These are phyloP conservation scores for Trachymyrmex cornetzi DNA, from an alignment of 1,140 invertebrate species.

Conservation along the genomic window DNA sequence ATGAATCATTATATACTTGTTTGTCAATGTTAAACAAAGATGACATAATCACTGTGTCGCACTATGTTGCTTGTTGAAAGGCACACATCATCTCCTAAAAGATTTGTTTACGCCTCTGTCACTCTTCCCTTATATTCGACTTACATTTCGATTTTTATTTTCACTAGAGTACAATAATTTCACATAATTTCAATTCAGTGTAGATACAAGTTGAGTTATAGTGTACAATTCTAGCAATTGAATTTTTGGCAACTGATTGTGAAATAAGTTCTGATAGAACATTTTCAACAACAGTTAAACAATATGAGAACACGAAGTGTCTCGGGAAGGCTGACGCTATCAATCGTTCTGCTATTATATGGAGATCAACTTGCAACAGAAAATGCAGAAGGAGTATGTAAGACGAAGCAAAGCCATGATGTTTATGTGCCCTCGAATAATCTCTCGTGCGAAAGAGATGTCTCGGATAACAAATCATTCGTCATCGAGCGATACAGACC, in stretches of 20 bases:
- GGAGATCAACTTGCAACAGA: background rate
- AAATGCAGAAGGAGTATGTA: slow-evolving; percentile 15
- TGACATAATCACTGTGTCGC: too few species aligned
- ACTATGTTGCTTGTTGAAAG: too few species aligned
- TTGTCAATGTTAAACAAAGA: too few species aligned
- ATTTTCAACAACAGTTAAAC: background rate
- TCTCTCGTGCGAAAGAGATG: background rate
- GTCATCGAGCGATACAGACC: background rate
- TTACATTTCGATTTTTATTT: too few species aligned
- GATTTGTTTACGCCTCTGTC: too few species aligned
- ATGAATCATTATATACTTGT: too few species aligned
- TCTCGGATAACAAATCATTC: background rate
- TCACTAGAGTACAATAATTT: background rate
- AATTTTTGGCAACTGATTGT: background rate
- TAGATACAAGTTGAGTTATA: background rate
- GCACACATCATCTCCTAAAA: too few species aligned
- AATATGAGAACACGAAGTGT: background rate
- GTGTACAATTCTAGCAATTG: background rate
- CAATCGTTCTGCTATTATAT: slow-evolving; percentile 24
- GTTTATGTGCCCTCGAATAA: slow-evolving; percentile 28
- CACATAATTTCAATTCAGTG: background rate
- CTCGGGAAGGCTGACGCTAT: background rate
- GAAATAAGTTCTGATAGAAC: background rate
- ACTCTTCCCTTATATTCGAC: too few species aligned
- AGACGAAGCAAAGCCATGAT: background rate